Conservation (phyloP, 2,113 vertebrate genomes). For the Tympanuchus pallidicinctus region DNA sequence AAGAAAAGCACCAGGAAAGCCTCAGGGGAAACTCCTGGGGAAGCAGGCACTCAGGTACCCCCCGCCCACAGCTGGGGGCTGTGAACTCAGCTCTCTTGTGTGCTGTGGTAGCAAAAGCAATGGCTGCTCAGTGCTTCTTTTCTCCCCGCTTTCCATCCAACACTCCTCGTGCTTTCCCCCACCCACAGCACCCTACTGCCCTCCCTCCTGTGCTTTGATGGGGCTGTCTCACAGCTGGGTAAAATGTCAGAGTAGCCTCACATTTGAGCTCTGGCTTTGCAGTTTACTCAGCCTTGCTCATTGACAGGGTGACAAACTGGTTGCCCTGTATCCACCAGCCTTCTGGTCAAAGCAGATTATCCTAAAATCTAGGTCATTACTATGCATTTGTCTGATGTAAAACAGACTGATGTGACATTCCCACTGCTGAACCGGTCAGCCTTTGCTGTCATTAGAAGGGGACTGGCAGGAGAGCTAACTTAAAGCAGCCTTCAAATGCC, state of each 20-base stretch:
- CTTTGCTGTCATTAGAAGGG: neutral
- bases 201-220: neutral
- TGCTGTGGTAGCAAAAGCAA: neutral
- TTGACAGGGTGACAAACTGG: neutral
- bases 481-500: neutral
- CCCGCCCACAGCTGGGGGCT: rapidly evolving
- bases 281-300: neutral
- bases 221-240: neutral
- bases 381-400: neutral
- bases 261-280: neutral
- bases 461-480: neutral
- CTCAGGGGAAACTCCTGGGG: neutral
- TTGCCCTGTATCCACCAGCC: neutral
- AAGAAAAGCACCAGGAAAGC: neutral
- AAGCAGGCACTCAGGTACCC: rapidly evolving
- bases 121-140: neutral
- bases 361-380: constrained; percentile 29
- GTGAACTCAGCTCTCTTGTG: rapidly evolving
- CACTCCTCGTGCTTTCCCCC: neutral
- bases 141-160: neutral
- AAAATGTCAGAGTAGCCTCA: neutral
- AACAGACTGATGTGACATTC: neutral
- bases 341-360: constrained; percentile 40
- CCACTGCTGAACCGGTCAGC: neutral
- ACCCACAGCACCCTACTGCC: neutral